phyloP scores from a whole-genome alignment of 2,888 invertebrate species.

The Homarus gammarus region DNA sequence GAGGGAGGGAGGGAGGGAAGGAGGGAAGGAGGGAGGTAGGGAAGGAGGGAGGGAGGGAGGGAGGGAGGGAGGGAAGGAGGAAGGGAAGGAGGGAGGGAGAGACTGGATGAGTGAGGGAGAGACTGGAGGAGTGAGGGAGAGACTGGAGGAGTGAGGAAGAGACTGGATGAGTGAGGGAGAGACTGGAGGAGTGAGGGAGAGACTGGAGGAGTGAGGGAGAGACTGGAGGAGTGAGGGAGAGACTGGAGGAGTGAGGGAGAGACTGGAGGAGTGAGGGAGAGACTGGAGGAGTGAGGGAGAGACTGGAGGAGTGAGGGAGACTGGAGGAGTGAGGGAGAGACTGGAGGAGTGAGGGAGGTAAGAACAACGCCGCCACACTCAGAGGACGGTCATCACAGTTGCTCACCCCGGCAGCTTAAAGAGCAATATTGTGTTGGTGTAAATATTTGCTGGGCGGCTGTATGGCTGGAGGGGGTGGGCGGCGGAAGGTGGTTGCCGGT shows the following conservation, averaged over 20 bases:
- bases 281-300: neutral
- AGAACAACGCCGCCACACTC: too few species aligned
- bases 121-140: neutral
- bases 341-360: neutral
- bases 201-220: neutral
- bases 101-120: neutral
- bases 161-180: too few species aligned
- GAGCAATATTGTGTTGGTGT: conserved; percentile 36
- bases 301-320: neutral
- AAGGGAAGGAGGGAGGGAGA: neutral
- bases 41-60: neutral
- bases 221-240: neutral
- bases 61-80: neutral
- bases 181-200: too few species aligned
- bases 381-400: too few species aligned
- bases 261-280: neutral
- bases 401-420: conserved; percentile 1
- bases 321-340: neutral
- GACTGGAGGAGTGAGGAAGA: neutral
- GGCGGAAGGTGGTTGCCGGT: neutral
- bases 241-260: neutral
- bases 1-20: neutral
- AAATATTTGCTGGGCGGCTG: conserved; percentile 1
- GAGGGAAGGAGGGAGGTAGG: neutral
- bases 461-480: neutral